Evolutionary conservation across 2,113 vertebrate genomes (phyloP).

Genomic region (Scatophagus argus): DNA sequence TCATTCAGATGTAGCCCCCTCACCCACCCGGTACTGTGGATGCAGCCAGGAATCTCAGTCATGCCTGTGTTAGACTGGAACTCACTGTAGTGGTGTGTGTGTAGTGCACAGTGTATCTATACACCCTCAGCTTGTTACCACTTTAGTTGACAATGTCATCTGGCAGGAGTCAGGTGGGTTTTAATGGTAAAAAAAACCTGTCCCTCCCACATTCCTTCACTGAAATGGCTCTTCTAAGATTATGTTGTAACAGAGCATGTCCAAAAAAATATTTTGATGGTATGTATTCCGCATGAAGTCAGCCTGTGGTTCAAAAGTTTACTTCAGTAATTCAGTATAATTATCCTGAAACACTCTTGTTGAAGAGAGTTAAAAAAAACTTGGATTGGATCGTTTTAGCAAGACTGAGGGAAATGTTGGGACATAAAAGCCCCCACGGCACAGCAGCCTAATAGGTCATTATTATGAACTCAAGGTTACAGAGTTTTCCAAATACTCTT

Average conservation of each 20-base stretch:
- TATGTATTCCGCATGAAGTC: not conserved
- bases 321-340: too few species aligned
- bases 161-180: not conserved
- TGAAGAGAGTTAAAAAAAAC: too few species aligned
- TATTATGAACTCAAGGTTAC: not conserved
- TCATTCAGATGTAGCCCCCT: conserved; percentile 1
- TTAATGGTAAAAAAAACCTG: conserved; percentile 6
- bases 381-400: too few species aligned
- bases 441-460: not conserved
- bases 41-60: conserved; percentile 65
- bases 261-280: not conserved
- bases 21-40: not conserved
- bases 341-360: too few species aligned
- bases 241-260: not conserved
- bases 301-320: not conserved
- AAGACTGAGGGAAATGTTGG: not conserved
- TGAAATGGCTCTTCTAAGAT: not conserved
- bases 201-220: not conserved
- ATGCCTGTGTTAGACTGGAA: conserved; percentile 24
- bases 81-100: not conserved
- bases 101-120: not conserved
- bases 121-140: not conserved
- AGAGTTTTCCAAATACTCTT: not conserved
- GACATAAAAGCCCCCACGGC: not conserved
- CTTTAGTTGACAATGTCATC: not conserved